Evolutionary conservation across 2,888 invertebrate species (phyloP).

Genomic region (Brachypalpus laphriformis): DNA sequence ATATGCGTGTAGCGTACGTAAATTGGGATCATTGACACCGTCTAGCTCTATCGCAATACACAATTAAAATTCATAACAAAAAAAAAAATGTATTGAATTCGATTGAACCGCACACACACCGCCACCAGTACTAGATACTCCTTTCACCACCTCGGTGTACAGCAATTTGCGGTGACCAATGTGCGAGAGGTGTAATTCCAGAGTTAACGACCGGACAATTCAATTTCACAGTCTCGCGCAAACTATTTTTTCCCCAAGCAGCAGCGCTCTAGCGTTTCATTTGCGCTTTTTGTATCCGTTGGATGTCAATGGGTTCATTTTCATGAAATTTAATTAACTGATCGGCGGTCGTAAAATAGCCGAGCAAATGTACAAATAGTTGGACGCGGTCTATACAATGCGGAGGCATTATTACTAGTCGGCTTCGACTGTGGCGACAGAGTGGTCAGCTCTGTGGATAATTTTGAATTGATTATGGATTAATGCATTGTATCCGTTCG

Average conservation of each 20-base stretch:
- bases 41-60: background rate
- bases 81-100: conserved; percentile 15
- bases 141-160: background rate
- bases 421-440: background rate
- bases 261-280: background rate
- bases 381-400: conserved; percentile 11
- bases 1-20: conserved; percentile 35
- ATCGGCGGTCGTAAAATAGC: conserved; percentile 48
- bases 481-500: conserved; percentile 43
- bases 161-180: conserved; percentile 43
- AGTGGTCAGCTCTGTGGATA: conserved; percentile 13
- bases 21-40: conserved; percentile 59
- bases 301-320: conserved; percentile 70
- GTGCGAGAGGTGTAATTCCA: conserved; percentile 46
- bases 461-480: conserved; percentile 68
- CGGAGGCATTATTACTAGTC: background rate
- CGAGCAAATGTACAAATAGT: conserved; percentile 55
- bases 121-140: background rate
- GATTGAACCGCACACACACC: conserved; percentile 13
- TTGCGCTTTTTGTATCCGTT: conserved; percentile 33
- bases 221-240: conserved; percentile 62
- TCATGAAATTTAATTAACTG: conserved; percentile 72
- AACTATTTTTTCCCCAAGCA: conserved; percentile 48
- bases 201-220: conserved; percentile 69
- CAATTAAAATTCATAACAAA: conserved; percentile 55